Evolutionary conservation across 2,797 vertebrate genomes (phyloP), one percentile per base, ranked within the genome.

Genomic region (Mionectes olivaceus): DNA sequence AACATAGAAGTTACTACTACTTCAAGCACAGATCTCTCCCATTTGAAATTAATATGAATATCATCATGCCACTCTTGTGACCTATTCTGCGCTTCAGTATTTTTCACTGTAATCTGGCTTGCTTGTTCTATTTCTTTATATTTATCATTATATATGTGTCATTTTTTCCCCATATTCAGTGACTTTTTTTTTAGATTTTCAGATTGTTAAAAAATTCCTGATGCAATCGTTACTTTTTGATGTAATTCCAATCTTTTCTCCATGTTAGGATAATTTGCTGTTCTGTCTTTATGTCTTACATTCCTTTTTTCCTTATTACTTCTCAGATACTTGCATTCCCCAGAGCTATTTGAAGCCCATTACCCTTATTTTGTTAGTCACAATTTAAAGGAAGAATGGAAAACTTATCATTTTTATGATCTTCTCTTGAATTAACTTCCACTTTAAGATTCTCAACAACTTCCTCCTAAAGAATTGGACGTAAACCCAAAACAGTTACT

Each of bases 391-490:
- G 50, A 93, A 94, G 93, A 84, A 94, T 55, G 19, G 80, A 83
- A 82, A 63, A 87, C 80, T 86, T 96, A 84, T 82, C 85, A 76
- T 88, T 93, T 94, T 94, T 93, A 94, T 81, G 61, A 94, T 95
- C 96, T 92, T 82, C 83, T 60, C 88, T 95, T 87, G 88, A 96
- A 95, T 94, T 95, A 96, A 95, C 90, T 95, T 89, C 88, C 60
- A 92, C 86, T 90, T 90, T 47, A 74, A 87, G 92, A 90, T 92
- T 85, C 83, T 94, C 86, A 83, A 87, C 70, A 56, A 74, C 46
- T 92, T 95, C 81, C 81, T 95, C 49, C 64, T 70, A 56, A 75
- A 69, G 81, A 95, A 89, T 80, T 84, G 57, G 77, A 84, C 90
- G 90, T 59, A 91, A 90, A 92, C 77, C 90, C 85, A 73, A 92